Percentiles rank a stretch among this genome's conserved stretches.
These are phyloP conservation scores for Polymixis lichenea DNA, from an alignment of 2,888 invertebrate species.

Conservation along the genomic window DNA sequence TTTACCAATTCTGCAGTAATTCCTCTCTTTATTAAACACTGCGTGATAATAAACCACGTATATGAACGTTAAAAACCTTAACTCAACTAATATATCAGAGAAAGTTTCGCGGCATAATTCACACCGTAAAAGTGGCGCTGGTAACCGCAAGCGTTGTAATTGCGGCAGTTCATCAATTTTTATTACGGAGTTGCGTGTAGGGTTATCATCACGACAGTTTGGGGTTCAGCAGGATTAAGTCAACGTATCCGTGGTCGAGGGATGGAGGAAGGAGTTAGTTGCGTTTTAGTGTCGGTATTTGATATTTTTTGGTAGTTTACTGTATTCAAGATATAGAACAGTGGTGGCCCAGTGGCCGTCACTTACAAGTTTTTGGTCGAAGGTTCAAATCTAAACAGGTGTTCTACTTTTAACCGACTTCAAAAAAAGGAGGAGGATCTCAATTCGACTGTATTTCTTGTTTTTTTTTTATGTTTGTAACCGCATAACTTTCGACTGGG, in stretches of 20 bases:
- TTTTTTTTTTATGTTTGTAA: too few relatives aligned
- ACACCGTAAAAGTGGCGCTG: constrained; percentile 65
- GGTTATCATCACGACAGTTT: constrained; percentile 51
- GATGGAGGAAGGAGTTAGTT: background rate
- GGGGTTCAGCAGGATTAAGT: constrained; percentile 47
- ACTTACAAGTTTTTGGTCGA: too few relatives aligned
- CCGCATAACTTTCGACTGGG: too few relatives aligned
- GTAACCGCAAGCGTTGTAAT: constrained; percentile 68
- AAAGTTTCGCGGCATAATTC: constrained; percentile 64
- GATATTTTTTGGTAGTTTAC: background rate
- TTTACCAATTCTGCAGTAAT: constrained; percentile 3
- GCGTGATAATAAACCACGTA: constrained; percentile 23
- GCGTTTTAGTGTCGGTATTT: background rate
- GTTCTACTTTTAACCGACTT: too few relatives aligned
- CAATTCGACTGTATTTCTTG: too few relatives aligned
- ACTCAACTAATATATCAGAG: constrained; percentile 47
- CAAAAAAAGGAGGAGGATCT: too few relatives aligned
- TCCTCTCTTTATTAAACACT: constrained; percentile 31
- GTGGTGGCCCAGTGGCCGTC: too few relatives aligned
- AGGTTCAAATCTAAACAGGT: too few relatives aligned
- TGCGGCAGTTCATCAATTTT: constrained; percentile 80
- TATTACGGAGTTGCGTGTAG: constrained; percentile 80
- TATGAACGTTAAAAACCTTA: constrained; percentile 39
- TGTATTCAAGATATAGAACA: too few relatives aligned
- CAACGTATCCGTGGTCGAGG: constrained; percentile 14